Conservation (phyloP, 2,797 vertebrate species). For the Pangasius krempfi region DNA sequence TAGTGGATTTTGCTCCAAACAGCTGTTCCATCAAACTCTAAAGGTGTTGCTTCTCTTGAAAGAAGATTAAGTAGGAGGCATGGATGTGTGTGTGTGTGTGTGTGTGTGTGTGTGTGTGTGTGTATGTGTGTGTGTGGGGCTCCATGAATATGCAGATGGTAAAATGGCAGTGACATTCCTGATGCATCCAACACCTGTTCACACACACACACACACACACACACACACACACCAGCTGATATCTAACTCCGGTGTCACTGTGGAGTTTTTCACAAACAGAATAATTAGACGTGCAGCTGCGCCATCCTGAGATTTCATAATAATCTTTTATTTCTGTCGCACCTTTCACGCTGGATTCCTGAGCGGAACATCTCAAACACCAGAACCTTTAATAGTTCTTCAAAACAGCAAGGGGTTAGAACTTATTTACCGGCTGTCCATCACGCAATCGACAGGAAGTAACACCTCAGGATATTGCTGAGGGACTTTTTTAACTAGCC, state of each 20-base stretch:
- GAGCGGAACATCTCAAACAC: background rate
- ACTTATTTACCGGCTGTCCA: background rate
- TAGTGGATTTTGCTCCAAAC: background rate
- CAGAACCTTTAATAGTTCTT: background rate
- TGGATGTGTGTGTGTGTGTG: background rate
- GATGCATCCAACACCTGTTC: conserved; percentile 11
- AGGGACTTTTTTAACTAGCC: background rate
- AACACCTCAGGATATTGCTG: background rate
- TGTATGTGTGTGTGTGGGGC: background rate
- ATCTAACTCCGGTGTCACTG: background rate
- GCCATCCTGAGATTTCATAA: background rate
- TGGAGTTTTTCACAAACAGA: conserved; percentile 23
- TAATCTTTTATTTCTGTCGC: background rate
- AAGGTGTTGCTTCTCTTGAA: background rate
- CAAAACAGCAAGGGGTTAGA: background rate
- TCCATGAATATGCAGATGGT: conserved; percentile 14
- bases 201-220: background rate
- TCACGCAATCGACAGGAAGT: background rate
- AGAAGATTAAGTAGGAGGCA: background rate
- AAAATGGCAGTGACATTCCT: conserved; percentile 15
- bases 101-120: background rate
- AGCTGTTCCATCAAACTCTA: background rate
- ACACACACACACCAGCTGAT: background rate
- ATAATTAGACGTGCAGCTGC: conserved; percentile 21
- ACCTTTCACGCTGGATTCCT: background rate